Percentiles rank a stretch among this genome's conserved stretches.
phyloP scores from a whole-genome alignment of 2,113 vertebrate genomes.

The Cyrtonyx montezumae region DNA sequence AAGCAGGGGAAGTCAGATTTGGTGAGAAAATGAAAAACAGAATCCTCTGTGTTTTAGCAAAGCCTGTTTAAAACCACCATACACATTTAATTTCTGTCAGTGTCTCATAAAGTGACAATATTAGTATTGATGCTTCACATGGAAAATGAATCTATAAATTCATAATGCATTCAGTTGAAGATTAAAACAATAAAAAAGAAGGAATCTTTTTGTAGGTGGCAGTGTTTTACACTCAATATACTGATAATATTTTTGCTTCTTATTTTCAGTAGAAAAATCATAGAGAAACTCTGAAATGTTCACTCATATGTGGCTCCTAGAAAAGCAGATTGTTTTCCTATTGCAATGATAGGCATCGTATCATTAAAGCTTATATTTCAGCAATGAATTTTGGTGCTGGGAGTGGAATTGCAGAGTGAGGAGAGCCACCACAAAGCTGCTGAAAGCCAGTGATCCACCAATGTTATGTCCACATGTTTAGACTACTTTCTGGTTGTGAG shows the following conservation, averaged over 20 bases:
- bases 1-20: background rate
- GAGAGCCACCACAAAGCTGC: background rate
- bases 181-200: background rate
- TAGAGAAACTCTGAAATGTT: background rate
- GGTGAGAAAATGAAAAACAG: too few species aligned
- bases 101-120: background rate
- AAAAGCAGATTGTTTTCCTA: background rate
- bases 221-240: background rate
- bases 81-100: background rate
- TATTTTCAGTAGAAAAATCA: background rate
- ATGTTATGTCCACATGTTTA: background rate
- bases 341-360: rapidly evolving
- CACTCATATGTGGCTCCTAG: background rate
- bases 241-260: background rate
- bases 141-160: background rate
- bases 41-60: background rate
- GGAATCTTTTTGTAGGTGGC: background rate
- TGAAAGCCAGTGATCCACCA: background rate
- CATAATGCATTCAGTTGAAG: background rate
- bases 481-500: background rate
- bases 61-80: background rate
- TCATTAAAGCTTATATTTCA: background rate
- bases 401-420: background rate
- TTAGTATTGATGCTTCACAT: background rate
- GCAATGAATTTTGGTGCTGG: background rate